A percentile compares a stretch with the other conserved stretches of the same genome.
Conservation (phyloP, 1,140 invertebrate genomes). For the Lepidurus apus region DNA sequence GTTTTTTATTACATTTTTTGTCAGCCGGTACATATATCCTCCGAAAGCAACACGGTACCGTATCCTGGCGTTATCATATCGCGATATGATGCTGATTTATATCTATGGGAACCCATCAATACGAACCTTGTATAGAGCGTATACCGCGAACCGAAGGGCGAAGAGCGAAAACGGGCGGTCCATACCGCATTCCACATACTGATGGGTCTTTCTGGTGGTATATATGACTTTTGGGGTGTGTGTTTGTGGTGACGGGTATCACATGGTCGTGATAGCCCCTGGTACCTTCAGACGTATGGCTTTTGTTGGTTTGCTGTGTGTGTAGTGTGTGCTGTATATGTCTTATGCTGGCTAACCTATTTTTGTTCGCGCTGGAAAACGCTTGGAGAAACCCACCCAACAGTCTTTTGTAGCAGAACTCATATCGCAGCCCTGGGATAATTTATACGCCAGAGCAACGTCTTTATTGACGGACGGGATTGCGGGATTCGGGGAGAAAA, state of each 20-base stretch:
- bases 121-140: neutral
- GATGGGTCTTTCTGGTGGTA: neutral
- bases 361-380: neutral
- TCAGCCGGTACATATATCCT: neutral
- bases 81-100: conserved; percentile 10
- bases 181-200: conserved; percentile 1
- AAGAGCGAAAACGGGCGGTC: neutral
- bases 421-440: conserved; percentile 13
- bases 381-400: neutral
- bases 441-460: conserved; percentile 18
- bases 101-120: conserved; percentile 2
- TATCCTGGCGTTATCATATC: neutral
- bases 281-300: conserved; percentile 15
- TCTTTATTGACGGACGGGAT: conserved; percentile 21
- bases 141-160: neutral
- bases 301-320: neutral
- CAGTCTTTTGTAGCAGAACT: conserved; percentile 18
- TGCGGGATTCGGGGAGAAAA: neutral
- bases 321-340: neutral
- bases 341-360: neutral
- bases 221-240: conserved; percentile 10
- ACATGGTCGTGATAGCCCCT: conserved; percentile 9
- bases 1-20: neutral
- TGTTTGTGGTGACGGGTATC: conserved; percentile 18
- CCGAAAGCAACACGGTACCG: neutral